Conservation (phyloP, 2,113 vertebrate species). For the Gymnogyps californianus region DNA sequence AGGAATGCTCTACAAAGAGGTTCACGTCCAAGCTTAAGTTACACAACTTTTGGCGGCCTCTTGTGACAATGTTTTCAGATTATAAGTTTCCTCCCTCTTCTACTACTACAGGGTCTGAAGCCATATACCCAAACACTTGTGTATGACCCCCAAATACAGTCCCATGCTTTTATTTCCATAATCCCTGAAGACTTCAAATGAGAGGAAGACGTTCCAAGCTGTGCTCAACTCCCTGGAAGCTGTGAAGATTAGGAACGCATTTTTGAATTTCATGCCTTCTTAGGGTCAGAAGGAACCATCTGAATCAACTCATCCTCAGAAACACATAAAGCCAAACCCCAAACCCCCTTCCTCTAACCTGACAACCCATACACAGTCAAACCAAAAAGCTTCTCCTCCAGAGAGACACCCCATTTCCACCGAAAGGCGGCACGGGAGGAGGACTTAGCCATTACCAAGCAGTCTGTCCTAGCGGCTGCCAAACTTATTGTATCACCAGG, state of each 20-base stretch:
- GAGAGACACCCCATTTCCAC: not conserved
- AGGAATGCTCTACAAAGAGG: not conserved
- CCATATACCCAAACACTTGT: not conserved
- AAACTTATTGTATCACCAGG: not conserved
- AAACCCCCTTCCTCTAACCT: not conserved
- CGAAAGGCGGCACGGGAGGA: accelerated
- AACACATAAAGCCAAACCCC: not conserved
- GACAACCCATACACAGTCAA: not conserved
- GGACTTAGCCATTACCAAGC: not conserved
- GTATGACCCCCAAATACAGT: not conserved
- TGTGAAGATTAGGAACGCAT: not conserved
- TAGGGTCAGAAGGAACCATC: not conserved
- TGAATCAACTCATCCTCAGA: not conserved
- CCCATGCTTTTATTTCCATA: not conserved
- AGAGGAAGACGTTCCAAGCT: not conserved
- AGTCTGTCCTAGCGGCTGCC: not conserved
- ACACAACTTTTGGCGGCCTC: not conserved
- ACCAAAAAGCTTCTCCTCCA: not conserved
- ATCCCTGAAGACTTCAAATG: not conserved
- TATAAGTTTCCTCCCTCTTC: not conserved
- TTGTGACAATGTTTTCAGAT: not conserved
- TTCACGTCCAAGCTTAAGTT: not conserved
- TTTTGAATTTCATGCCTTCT: not conserved
- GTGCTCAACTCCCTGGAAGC: not conserved
- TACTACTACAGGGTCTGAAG: not conserved